phyloP scores from a whole-genome alignment of 2,797 vertebrate species.

The Bradypodion ventrale region DNA sequence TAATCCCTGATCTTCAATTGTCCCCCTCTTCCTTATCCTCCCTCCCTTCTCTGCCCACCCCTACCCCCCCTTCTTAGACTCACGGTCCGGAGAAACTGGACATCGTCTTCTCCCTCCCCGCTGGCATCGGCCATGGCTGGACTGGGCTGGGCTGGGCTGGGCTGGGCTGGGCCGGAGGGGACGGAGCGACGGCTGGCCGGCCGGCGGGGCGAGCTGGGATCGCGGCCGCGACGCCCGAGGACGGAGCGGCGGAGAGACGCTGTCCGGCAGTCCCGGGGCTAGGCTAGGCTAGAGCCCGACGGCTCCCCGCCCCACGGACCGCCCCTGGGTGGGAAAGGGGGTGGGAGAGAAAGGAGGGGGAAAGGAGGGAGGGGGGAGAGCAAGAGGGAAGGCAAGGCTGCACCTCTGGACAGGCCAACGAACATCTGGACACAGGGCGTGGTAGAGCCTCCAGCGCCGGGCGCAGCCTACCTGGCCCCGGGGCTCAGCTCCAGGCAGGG shows the following conservation, averaged over 20 bases:
- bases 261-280: background rate
- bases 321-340: background rate
- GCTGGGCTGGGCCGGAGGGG: too few relatives aligned
- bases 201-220: constrained; percentile 4
- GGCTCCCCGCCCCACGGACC: constrained; percentile 14
- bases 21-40: background rate
- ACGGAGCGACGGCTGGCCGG: constrained; percentile 7
- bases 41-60: accelerated
- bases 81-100: constrained; percentile 93
- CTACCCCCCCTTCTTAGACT: constrained; percentile 57
- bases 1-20: too few relatives aligned
- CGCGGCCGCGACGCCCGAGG: background rate
- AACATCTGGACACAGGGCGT: too few relatives aligned
- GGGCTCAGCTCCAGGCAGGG: background rate
- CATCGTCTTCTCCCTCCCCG: constrained; percentile 89
- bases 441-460: background rate
- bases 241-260: constrained; percentile 21
- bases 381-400: too few relatives aligned
- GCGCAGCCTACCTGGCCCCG: background rate
- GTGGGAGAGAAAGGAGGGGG: background rate
- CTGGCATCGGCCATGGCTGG: constrained; percentile 90
- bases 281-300: background rate
- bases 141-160: too few relatives aligned
- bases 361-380: too few relatives aligned
- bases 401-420: too few relatives aligned